Evolutionary conservation across 2,888 invertebrate species (phyloP).

Genomic region (Dyspetes luteomarginatus): DNA sequence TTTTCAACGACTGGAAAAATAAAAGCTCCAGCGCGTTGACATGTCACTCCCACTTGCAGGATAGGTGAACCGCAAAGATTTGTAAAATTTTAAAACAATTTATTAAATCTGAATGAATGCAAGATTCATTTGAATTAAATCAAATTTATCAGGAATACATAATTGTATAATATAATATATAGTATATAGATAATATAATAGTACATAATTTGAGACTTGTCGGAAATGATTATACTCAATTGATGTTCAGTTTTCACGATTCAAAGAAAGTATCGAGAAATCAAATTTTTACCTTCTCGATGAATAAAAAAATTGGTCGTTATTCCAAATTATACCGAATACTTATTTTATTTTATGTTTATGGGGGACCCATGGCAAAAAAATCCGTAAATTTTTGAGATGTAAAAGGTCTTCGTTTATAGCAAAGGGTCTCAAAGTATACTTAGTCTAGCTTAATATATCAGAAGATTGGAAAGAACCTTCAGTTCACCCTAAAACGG

Average conservation of each 20-base stretch:
- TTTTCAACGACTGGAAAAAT: constrained; percentile 1
- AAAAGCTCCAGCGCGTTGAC: not conserved
- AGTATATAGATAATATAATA: too few relatives aligned
- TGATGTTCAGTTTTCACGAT: not conserved
- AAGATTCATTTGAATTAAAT: not conserved
- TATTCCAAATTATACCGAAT: not conserved
- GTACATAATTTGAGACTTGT: not conserved
- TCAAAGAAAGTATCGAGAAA: not conserved
- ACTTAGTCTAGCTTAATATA: not conserved
- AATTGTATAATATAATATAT: too few relatives aligned
- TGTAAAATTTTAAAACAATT: not conserved
- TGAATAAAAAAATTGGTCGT: not conserved
- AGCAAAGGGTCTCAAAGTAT: not conserved
- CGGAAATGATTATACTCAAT: not conserved
- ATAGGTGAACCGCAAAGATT: not conserved
- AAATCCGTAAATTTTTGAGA: too few relatives aligned
- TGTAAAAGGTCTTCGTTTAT: not conserved
- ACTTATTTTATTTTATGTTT: too few relatives aligned
- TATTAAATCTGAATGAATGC: not conserved
- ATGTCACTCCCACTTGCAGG: not conserved
- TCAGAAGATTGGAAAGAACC: not conserved
- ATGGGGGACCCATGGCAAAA: too few relatives aligned
- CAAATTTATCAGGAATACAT: not conserved
- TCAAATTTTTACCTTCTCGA: not conserved
- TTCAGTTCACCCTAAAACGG: not conserved